phyloP scores from a whole-genome alignment of 2,797 vertebrate species.

The Sandelia bainsii region DNA sequence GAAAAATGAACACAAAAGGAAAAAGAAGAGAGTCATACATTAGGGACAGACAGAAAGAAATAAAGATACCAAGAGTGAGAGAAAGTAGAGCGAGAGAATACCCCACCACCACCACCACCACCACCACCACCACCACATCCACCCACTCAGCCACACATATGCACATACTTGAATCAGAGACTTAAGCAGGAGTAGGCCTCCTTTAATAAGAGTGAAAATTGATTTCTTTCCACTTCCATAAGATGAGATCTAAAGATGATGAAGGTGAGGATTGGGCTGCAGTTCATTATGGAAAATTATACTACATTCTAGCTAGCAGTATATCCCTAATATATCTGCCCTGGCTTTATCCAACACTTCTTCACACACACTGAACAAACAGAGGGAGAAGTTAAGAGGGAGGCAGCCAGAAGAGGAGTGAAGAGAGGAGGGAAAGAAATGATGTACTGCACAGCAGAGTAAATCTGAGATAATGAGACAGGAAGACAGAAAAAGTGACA shows the following conservation, averaged over 20 bases:
- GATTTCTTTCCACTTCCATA: slow-evolving; percentile 83
- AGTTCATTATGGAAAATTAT: slow-evolving; percentile 82
- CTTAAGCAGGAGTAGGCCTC: slow-evolving; percentile 78
- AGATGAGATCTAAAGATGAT: slow-evolving; percentile 84
- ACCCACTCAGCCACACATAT: slow-evolving; percentile 47
- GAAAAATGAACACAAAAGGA: slow-evolving; percentile 82
- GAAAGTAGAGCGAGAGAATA: slow-evolving; percentile 48
- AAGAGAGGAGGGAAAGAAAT: neutral
- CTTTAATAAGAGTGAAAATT: slow-evolving; percentile 83
- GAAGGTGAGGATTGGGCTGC: slow-evolving; percentile 79
- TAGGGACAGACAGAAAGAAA: slow-evolving; percentile 69
- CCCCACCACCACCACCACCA: slow-evolving; percentile 1
- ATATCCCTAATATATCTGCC: slow-evolving; percentile 73
- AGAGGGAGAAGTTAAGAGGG: slow-evolving; percentile 56
- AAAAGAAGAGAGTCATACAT: slow-evolving; percentile 75
- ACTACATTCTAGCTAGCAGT: slow-evolving; percentile 63
- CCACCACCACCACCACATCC: neutral
- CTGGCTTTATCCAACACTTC: slow-evolving; percentile 68
- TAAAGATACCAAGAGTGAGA: slow-evolving; percentile 57
- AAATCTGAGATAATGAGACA: slow-evolving; percentile 69
- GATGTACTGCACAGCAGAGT: slow-evolving; percentile 42
- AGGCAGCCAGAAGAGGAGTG: slow-evolving; percentile 37
- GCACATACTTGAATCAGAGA: slow-evolving; percentile 72
- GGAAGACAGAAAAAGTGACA: slow-evolving; percentile 20
- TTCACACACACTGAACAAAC: slow-evolving; percentile 77